Conservation (phyloP, 2,797 vertebrate genomes). For the Gambelia wislizenii region DNA sequence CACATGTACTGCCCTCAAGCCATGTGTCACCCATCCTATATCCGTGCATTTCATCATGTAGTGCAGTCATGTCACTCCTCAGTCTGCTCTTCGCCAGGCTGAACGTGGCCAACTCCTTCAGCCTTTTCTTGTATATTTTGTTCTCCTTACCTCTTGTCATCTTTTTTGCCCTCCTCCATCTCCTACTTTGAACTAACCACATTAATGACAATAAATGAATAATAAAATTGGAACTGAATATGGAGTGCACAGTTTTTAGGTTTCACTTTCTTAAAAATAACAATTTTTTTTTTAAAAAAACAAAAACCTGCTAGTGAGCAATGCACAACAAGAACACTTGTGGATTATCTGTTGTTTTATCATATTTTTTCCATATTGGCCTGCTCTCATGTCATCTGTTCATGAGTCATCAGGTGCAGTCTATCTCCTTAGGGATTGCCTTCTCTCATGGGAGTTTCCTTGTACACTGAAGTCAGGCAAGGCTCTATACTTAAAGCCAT, state of each 20-base stretch:
- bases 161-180: background rate
- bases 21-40: too few relatives aligned
- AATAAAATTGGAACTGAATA: slow-evolving; percentile 12
- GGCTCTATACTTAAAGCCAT: background rate
- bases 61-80: too few relatives aligned
- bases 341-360: slow-evolving; percentile 3
- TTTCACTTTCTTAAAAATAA: too few relatives aligned
- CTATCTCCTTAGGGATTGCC: background rate
- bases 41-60: too few relatives aligned
- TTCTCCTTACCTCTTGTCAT: too few relatives aligned
- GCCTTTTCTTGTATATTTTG: too few relatives aligned
- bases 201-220: background rate
- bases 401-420: accelerated
- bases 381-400: slow-evolving; percentile 30
- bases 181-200: background rate
- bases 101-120: too few relatives aligned
- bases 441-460: background rate
- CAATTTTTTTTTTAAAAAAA: too few relatives aligned
- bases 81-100: too few relatives aligned
- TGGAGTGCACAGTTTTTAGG: background rate
- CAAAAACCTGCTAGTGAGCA: background rate
- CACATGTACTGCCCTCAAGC: too few relatives aligned
- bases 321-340: background rate
- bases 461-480: background rate
- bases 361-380: background rate